Evolutionary conservation across 2,113 vertebrate species (phyloP).

Genomic region (Eulacestoma nigropectus): DNA sequence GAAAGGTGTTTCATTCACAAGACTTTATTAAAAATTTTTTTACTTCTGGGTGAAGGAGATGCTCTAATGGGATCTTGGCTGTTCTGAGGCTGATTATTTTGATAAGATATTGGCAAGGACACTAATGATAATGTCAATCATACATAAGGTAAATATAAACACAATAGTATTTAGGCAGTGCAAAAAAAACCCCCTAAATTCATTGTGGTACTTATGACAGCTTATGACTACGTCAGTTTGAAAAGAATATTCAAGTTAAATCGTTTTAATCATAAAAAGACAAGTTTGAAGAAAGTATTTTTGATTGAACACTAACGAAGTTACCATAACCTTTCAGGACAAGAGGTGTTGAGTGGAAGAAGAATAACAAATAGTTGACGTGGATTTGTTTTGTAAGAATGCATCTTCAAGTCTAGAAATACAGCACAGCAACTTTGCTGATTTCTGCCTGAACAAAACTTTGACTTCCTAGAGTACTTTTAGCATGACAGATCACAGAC

Average conservation of each 20-base stretch:
- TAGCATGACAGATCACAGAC: not conserved
- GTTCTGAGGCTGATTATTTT: not conserved
- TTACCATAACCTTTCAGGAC: not conserved
- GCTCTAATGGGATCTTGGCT: not conserved
- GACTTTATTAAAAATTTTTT: not conserved
- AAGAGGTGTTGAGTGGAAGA: not conserved
- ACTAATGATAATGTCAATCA: not conserved
- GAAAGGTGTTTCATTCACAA: not conserved
- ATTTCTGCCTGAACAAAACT: not conserved
- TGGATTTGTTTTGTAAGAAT: not conserved
- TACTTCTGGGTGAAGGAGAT: not conserved
- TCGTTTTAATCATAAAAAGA: not conserved
- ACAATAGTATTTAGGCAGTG: not conserved
- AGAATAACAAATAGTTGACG: not conserved
- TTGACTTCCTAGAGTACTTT: not conserved
- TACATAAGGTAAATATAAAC: not conserved
- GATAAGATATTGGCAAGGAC: not conserved
- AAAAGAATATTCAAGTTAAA: not conserved
- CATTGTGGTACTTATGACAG: not conserved
- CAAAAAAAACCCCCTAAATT: not conserved
- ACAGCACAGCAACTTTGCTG: not conserved
- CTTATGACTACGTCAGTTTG: not conserved
- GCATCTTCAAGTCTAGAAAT: not conserved
- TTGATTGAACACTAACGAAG: not conserved
- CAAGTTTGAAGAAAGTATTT: not conserved